Evolutionary conservation across 2,797 vertebrate species (phyloP).

Genomic region (Channallabes apus): DNA sequence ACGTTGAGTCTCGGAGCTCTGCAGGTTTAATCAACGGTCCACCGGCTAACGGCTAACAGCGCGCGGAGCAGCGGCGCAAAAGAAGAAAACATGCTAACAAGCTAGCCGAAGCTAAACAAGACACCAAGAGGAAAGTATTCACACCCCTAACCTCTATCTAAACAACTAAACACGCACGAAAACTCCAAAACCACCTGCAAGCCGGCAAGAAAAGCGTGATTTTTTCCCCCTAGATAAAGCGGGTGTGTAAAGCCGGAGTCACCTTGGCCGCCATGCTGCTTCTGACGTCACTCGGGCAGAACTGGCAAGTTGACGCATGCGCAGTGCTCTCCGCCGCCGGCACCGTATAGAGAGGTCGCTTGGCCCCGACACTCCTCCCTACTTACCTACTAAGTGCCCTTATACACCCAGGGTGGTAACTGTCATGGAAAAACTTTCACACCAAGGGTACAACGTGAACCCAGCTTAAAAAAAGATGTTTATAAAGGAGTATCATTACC

Average conservation of each 20-base stretch:
- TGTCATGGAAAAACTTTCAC: not conserved
- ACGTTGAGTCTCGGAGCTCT: no score
- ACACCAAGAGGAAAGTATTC: not conserved
- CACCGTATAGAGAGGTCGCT: not conserved
- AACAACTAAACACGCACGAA: not conserved
- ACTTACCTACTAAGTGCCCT: not conserved
- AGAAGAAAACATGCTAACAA: conserved; percentile 18
- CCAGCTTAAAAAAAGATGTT: no score
- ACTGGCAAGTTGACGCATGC: conserved; percentile 28
- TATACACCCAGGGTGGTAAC: not conserved
- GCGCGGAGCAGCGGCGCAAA: not conserved
- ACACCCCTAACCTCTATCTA: not conserved
- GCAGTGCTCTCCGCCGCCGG: conserved; percentile 36
- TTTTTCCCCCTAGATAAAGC: conserved; percentile 62
- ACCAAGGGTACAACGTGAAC: not conserved
- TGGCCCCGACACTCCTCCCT: no score
- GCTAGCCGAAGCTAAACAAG: conserved; percentile 3
- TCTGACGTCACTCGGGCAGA: conserved; percentile 74
- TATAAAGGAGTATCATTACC: no score
- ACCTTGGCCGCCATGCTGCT: conserved; percentile 99
- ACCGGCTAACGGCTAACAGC: not conserved
- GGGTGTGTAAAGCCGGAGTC: conserved; percentile 86
- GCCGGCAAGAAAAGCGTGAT: conserved; percentile 35
- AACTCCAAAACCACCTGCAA: conserved; percentile 33
- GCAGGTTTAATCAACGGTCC: no score